Base-by-base conservation (phyloP, 2,888 invertebrate genomes). In the Sphecodes monilicornis region DNA sequence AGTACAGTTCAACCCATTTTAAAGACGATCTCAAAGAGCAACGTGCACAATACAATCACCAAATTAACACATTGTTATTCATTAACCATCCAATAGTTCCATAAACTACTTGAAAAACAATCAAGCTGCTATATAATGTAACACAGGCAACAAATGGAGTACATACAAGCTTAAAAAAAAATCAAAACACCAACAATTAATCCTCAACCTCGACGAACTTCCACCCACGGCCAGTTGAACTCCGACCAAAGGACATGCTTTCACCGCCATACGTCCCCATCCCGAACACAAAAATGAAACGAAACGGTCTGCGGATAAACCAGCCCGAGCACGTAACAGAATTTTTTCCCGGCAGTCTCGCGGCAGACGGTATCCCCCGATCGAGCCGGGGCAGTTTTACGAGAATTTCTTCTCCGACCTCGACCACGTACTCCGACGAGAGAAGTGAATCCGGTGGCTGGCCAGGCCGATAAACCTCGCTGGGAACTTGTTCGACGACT, bases 361-460 rank as follows among this genome's bases (percentile, higher is more conserved):
- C 18, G 41, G 32, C 68, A 78, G 50, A 66, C 50, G 54, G 50
- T 64, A 54, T 54, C 73, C 29, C 29, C 32, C 75, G 26, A 64
- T 75, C 29, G 64, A 29, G 41, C 22, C 4, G 26, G 57, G 26
- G 16, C 46, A 22, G 64, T 32, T 75, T 74, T 36, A 46, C 29
- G 54, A 13, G 57, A 36, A n/a, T 26, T 46, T 77, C 60, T 77
- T 41, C 57, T 60, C 70, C n/a, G 29, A 26, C 18, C 22, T 22
- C 18, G 18, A 5, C n/a, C 43, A 5, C 18, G 60, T n/a, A n/a
- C 64, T 43, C 22, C 22, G 29, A 29, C 29, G 57, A 57, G 29
- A 18, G 41, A 50, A 50, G 13, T 26, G 50, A 54, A 66, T 68
- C 13, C 11, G 16, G 66, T 39, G 39, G n/a, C 10, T 16, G 22